Conservation (phyloP, 2,113 vertebrate species). For the Equus przewalskii region DNA sequence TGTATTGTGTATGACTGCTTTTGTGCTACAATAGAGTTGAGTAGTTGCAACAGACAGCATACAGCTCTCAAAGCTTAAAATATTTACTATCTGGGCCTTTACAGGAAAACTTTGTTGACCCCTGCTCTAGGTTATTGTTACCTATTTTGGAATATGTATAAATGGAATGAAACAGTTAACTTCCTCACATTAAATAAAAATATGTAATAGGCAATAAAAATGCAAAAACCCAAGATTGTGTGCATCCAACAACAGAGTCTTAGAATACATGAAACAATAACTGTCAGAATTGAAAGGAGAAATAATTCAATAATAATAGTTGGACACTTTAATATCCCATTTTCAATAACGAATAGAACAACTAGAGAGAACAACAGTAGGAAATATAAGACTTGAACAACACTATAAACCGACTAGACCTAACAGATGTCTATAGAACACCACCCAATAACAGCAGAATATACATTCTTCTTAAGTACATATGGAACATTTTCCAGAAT, state of each 20-base stretch:
- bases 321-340: neutral
- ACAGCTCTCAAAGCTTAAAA: neutral
- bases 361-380: neutral
- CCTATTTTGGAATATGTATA: conserved; percentile 50
- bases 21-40: neutral
- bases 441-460: neutral
- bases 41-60: neutral
- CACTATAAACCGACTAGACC: neutral
- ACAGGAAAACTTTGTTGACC: neutral
- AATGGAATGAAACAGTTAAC: conserved; percentile 42
- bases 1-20: neutral
- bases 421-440: neutral
- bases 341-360: neutral
- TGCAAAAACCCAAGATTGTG: neutral
- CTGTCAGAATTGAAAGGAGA: neutral
- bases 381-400: neutral
- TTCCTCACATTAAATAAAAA: conserved; percentile 45
- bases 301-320: neutral
- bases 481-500: neutral
- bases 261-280: conserved; percentile 1
- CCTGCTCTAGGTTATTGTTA: conserved; percentile 19
- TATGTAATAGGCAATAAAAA: neutral
- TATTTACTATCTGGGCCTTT: neutral
- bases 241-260: neutral
- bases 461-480: neutral